Evolutionary conservation across 1,140 invertebrate genomes (phyloP), one percentile per base, ranked within the genome.

Genomic region (Aphelinus atriplicis): DNA sequence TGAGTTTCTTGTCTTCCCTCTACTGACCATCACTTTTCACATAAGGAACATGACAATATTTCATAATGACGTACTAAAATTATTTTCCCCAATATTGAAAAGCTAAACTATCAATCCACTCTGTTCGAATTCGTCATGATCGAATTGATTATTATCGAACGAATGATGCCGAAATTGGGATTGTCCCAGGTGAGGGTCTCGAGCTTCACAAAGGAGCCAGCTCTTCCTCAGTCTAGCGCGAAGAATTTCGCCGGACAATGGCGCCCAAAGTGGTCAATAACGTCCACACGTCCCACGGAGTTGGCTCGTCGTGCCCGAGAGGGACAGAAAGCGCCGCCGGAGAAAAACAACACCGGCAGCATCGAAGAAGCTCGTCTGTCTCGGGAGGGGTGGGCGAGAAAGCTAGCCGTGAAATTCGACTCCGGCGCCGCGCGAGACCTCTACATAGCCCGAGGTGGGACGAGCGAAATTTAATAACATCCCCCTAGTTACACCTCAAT

Each of bases 401-500:
- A 48, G 64, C 53, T 45, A 75, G 53, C 73, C 63, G 68, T 76
- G 74, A 76, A 76, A 76, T 71, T 71, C 57, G 74, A 76, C 62
- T 71, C 67, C 43, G 3, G 43, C 43, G 79, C 79, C 73, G 81
- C 70, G 73, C 73, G 74, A 78, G 77, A 66, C 50, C n/a, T 60
- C 68, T 76, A 71, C 67, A 62, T 45, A 71, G 48, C 57, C 43
- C 26, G 45, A 71, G 67, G 63, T 72, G 65, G 81, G 80, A 82
- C 82, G 81, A 87, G 85, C 84, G 85, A 88, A 88, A 88, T 88
- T 88, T 88, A 88, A 88, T 88, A 88, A 87, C 86, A 88, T 87
- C 84, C 84, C 87, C 86, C 87, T 88, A 87, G 87, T 88, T 87
- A 88, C 87, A 87, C 87, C 86, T 88, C 86, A 88, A 88, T 87